Evolutionary conservation across 2,888 invertebrate genomes (phyloP), one percentile per base, ranked within the genome.

Genomic region (Melipona beecheii): DNA sequence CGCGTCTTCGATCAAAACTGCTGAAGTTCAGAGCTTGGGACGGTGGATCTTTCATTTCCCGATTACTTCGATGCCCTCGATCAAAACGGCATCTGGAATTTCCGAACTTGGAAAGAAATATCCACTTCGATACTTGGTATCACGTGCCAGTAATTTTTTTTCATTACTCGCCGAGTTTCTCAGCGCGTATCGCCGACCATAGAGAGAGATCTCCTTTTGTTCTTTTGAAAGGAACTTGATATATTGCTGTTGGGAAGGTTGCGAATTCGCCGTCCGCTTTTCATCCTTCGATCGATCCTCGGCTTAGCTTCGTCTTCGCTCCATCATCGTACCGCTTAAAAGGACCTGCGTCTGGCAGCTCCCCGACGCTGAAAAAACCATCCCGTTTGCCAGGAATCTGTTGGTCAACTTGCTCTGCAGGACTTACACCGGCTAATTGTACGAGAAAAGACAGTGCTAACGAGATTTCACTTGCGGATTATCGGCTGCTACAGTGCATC

Each of bases 401-500:
- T 49, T 21, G 68, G 68, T 36, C 80, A 58, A 43, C 68, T 65
- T 64, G 19, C 68, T 56, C 24, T 17, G 19, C 73, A 31, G 66
- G 71, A 74, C 80, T 83, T 31, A 36, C 36, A 68, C 24, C 71
- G 62, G 49, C 54, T 83, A 83, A 83, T 83, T 83, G 66, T 66
- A 82, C 54, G 49, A 62, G 75, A 43, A 81, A 80, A 80, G 65
- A 62, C 83, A 27, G 50, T 75, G 54, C 76, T 82, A 83, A 83
- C 71, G 60, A 62, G 83, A 83, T 83, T 83, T 24, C 60, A 71
- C 13, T 49, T 50, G 52, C 70, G 83, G 75, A 75, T 83, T 83
- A 83, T 83, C 83, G 81, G 52, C 69, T 75, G 43, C 56, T 74
- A 56, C 43, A 69, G 69, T 64, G 70, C 74, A 74, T 19, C 27